Evolutionary conservation across 2,797 vertebrate genomes (phyloP), one percentile per base, ranked within the genome.

Genomic region (Naso thynnoides): DNA sequence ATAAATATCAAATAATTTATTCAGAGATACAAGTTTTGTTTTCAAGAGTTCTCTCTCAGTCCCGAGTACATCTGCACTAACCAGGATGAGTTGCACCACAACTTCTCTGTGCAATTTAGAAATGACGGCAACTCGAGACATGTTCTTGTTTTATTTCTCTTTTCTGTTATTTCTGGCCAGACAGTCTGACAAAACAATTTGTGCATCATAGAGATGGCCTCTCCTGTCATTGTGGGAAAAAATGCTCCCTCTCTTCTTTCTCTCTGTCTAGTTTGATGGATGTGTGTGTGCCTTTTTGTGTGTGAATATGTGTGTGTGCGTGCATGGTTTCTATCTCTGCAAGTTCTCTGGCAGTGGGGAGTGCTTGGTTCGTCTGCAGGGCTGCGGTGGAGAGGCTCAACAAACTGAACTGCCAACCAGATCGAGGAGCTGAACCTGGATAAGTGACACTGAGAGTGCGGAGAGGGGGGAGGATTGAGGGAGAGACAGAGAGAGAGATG

Each of bases 331-430:
- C 26, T 52, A 55, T 70, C 59, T 48, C 26, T n/a, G 60, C 10
- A 39, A 38, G 36, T 70, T 75, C 31, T 24, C 42, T 66, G 74
- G 76, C 73, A 71, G 72, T 29, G 45, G 36, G 60, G 63, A 42
- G 66, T 24, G 57, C 73, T 84, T 74, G 70, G 73, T 85, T 83
- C 54, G 61, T 62, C 56, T 64, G 69, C 65, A 56, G 62, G 62
- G 82, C 76, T 55, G 41, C 70, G 42, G 58, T 44, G 29, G 23
- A 52, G 71, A 70, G 33, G 64, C 52, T 78, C 64, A 50, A 56
- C 15, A 53, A 54, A 52, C 62, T 11, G 16, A 74, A 63, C 26
- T 70, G 47, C 45, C 70, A 64, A 44, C 3, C 63, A 44, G 44
- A 70, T 39, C 63, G 50, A 76, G 26, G 33, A 61, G 63, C 59